Base-by-base conservation (phyloP, 1,140 invertebrate species). In the Ceratina japonica region DNA sequence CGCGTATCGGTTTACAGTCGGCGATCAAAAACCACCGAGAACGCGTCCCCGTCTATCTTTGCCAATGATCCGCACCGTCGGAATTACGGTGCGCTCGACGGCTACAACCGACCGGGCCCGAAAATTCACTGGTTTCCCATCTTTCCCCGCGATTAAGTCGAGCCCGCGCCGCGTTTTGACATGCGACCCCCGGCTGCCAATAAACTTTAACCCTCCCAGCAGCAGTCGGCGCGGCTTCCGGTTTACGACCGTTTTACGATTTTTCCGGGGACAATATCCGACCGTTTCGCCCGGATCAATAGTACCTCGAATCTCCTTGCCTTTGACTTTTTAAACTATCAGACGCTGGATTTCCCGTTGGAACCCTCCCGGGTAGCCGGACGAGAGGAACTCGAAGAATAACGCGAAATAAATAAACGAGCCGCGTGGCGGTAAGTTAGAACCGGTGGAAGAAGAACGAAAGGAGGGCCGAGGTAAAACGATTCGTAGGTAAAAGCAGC, bases 1-100 rank as follows among this genome's bases (percentile, higher is more conserved):
- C 64, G 65, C 31, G 76, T 80, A 75, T 84, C 71, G 59, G 62
- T 84, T 84, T 44, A 24, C 51, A 65, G 70, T 71, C 59, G 70
- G 24, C 76, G 77, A 79, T 84, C 71, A 83, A 83, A 83, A 69
- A 52, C 66, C 31, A 16, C 12, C n/a, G 18, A 49, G 37, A 77
- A 7, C 27, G 56, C 13, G 22, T 54, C n/a, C 37, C n/a, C 31
- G 49, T 64, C 37, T 63, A 22, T 27, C 69, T 37, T 22, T 72
- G 59, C 77, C 31, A 56, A 56, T 16, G 16, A 18, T 22, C 37
- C 49, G 15, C 0, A 16, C 16, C 15, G 31, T 37, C 20, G 59
- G 62, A 52, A 52, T 75, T 70, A 56, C 70, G 12, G 31, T 13
- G 20, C 13, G 15, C 31, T 59, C 44, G 58, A 31, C 75, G 13